Evolutionary conservation across 1,140 invertebrate species (phyloP).

Genomic region (Galleria mellonella): DNA sequence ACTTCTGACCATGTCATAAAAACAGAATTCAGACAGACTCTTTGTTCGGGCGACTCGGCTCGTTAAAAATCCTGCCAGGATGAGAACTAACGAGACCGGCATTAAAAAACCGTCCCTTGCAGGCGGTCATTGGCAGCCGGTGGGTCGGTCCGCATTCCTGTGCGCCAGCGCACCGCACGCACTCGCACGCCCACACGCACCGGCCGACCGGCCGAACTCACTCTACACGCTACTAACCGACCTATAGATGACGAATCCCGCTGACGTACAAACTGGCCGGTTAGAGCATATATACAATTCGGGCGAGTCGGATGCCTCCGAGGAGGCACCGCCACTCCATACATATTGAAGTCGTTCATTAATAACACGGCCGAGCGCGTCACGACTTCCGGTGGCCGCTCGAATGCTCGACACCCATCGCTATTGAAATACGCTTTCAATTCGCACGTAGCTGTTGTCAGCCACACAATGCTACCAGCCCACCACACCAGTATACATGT

Average conservation of each 20-base stretch:
- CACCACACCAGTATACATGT: conserved; percentile 9
- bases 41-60: conserved; percentile 29
- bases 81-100: conserved; percentile 41
- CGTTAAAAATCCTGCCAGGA: conserved; percentile 49
- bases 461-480: conserved; percentile 24
- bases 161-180: conserved; percentile 56
- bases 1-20: background rate
- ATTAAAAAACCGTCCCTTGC: conserved; percentile 61
- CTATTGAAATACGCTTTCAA: conserved; percentile 55
- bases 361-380: conserved; percentile 58
- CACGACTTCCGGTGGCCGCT: conserved; percentile 57
- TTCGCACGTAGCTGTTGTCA: conserved; percentile 34
- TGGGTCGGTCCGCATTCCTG: conserved; percentile 65
- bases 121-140: conserved; percentile 65
- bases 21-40: conserved; percentile 8
- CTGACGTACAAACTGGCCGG: conserved; percentile 11
- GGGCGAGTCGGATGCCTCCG: background rate
- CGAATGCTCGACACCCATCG: conserved; percentile 23
- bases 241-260: conserved; percentile 12
- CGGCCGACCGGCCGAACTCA: no score
- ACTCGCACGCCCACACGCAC: conserved; percentile 52
- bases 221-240: conserved; percentile 25
- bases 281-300: no score
- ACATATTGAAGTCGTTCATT: conserved; percentile 55
- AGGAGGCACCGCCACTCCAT: conserved; percentile 21